phyloP scores from a whole-genome alignment of 2,113 vertebrate species.

The Hippoglossus stenolepis region DNA sequence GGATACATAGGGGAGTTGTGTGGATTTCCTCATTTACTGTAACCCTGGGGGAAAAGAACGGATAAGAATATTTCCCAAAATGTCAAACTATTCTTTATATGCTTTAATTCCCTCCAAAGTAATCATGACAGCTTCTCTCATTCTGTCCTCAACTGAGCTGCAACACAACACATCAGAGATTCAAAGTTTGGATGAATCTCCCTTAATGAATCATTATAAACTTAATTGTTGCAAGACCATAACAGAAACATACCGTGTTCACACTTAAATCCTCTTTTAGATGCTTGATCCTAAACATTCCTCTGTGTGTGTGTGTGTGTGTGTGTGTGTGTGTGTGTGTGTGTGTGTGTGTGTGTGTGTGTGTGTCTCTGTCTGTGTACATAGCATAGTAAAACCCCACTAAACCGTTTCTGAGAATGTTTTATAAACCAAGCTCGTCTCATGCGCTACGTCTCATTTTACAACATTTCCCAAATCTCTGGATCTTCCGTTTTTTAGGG shows the following conservation, averaged over 20 bases:
- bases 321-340: neutral
- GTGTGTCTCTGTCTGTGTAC: neutral
- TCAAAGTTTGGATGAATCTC: neutral
- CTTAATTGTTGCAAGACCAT: neutral
- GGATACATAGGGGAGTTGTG: too few relatives aligned
- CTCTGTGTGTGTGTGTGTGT: constrained; percentile 1
- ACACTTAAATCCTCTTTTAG: constrained; percentile 19
- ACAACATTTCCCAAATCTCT: neutral
- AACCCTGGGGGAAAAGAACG: too few relatives aligned
- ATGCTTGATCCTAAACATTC: constrained; percentile 6
- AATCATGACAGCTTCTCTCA: neutral
- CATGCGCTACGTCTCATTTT: constrained; percentile 1
- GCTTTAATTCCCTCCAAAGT: neutral
- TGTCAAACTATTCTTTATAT: neutral
- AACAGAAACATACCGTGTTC: constrained; percentile 2
- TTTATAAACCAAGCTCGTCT: constrained; percentile 34
- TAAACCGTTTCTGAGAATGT: constrained; percentile 29
- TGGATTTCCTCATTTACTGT: too few relatives aligned
- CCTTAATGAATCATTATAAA: neutral
- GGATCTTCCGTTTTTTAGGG: neutral
- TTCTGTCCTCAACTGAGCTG: neutral
- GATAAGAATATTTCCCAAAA: neutral
- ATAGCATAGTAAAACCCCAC: too few relatives aligned
- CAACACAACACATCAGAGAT: neutral
- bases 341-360: neutral